phyloP scores from a whole-genome alignment of 2,888 invertebrate genomes.

The Tridacna gigas region DNA sequence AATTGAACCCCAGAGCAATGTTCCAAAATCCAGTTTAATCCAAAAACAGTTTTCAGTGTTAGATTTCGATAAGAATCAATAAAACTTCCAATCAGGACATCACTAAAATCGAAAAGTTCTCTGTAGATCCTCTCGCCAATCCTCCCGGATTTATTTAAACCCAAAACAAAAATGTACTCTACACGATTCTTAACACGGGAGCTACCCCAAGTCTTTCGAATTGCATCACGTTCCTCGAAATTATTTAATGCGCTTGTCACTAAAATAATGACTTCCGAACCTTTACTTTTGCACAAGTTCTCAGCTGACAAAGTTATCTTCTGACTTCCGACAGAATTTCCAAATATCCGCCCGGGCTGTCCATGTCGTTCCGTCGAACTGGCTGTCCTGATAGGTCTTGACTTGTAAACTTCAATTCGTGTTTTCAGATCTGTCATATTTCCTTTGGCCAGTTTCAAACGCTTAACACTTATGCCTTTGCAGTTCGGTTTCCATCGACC shows the following conservation, averaged over 20 bases:
- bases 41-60: conserved; percentile 71
- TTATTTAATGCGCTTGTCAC: conserved; percentile 61
- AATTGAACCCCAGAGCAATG: conserved; percentile 63
- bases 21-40: conserved; percentile 63
- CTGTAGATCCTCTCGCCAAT: neutral
- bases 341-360: no score
- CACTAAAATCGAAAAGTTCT: conserved; percentile 58
- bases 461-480: no score
- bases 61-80: conserved; percentile 70
- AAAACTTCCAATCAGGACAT: conserved; percentile 68
- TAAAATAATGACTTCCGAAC: conserved; percentile 52
- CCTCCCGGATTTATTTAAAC: neutral
- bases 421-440: no score
- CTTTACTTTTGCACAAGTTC: neutral
- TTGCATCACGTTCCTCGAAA: conserved; percentile 43
- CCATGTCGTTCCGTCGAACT: neutral
- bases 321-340: neutral
- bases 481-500: no score
- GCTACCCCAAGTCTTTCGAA: conserved; percentile 69
- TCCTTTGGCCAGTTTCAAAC: no score
- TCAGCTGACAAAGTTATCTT: neutral
- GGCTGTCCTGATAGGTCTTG: neutral
- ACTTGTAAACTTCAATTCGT: no score
- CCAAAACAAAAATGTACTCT: neutral
- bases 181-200: conserved; percentile 41